Evolutionary conservation across 2,113 vertebrate genomes (phyloP), one percentile per base, ranked within the genome.

Genomic region (Ptilonorhynchus violaceus): DNA sequence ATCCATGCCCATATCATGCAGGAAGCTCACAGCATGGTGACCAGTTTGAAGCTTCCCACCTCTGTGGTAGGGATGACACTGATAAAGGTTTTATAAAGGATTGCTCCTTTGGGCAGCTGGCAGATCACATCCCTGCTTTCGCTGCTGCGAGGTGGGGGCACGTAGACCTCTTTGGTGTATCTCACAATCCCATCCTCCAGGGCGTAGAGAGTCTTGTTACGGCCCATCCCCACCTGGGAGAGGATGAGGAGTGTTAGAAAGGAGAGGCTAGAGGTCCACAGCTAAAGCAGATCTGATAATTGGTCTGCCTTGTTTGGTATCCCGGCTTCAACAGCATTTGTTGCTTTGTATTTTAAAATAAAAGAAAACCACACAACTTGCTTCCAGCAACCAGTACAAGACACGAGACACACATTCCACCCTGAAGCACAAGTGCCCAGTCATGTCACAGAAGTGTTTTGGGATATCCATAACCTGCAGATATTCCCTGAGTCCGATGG

Each of bases 51-150:
- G 85, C 95, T 98, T 31, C 98, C 98, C 68, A 99, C 98, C 89
- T 99, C 98, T 35, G 98, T 97, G 50, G 97, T 93, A 27, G 99
- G 99, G 79, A 99, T 44, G 21, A 99, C 96, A 1, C 88, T 99
- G 94, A 99, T 98, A 47, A 99, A 99, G 53, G 99, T 99, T 97
- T 99, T 99, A 88, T 99, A 99, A 49, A 99, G 98, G 49, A 99
- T 15, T 2, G 99, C 97, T 41, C 99, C 99, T 88, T 80, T 98
- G 10, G 99, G 99, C 39, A 99, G 98, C 20, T 82, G 98, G 82
- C 98, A 96, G 95, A 99, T 98, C 73, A 99, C 68, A 9, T 98
- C 91, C 27, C 90, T 85, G 68, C 96, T 97, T 85, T 99, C 98
- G 0, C 8, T 31, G 93, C 98, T 98, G 55, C 97, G 98, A 8